Evolutionary conservation across 2,888 invertebrate species (phyloP), one percentile per base, ranked within the genome.

Genomic region (Lampropteryx suffumata): DNA sequence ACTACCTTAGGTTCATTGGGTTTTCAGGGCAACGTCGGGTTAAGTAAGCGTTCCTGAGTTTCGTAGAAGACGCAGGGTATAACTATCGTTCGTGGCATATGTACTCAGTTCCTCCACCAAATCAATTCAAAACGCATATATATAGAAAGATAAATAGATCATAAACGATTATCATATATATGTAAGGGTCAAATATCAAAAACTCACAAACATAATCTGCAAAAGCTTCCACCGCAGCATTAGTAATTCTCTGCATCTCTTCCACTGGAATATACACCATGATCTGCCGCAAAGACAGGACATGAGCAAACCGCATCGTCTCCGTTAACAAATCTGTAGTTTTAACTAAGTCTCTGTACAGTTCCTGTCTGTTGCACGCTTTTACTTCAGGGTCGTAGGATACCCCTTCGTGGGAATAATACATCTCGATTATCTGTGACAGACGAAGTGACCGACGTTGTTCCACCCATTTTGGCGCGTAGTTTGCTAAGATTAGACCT

Each of bases 391-490:
- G 73, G 14, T 93, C 87, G 62, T 92, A 92, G 0, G 91, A 90
- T 0, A 92, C 82, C 0, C 94, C 94, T 49, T 90, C 87, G 56
- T 91, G 82, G 0, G 94, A 93, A 66, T 94, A 94, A 71, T 94
- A 94, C 93, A 93, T 93, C 54, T 94, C 93, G 33, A 94, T 73
- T 9, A 94, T 69, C 80, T 94, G 93, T 0, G 94, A 93, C 0
- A 94, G 76, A 9, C 92, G 82, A 13, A 93, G 73, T 12, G 90
- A 83, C 3, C 84, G 77, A 33, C 92, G 76, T 48, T 85, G 80
- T 43, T 84, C 78, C 3, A 88, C 68, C 93, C 93, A 93, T 26
- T 71, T 72, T 9, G 87, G 79, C 10, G 92, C 67, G 63, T 91
- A 79, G 29, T 79, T 83, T 0, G 92, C 11, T 27, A 42, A 10